These are phyloP conservation scores for Mionectes olivaceus DNA, from an alignment of 2,797 vertebrate genomes.

Conservation along the genomic window DNA sequence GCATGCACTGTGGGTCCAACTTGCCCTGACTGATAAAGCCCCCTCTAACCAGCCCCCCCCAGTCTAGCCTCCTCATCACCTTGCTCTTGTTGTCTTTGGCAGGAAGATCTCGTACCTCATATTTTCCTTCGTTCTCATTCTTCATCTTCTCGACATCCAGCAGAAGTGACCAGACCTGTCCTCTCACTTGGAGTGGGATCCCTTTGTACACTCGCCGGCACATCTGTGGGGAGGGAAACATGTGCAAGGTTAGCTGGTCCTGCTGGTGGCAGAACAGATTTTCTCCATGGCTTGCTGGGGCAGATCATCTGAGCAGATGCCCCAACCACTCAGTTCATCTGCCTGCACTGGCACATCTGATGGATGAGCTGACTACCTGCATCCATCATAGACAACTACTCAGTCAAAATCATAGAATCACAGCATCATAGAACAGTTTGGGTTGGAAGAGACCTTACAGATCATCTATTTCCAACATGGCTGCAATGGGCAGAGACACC, in stretches of 20 bases:
- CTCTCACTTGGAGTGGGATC: conserved; percentile 87
- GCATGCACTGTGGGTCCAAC: accelerated
- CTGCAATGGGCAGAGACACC: neutral
- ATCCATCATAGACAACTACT: neutral
- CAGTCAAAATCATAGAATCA: neutral
- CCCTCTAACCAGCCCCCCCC: neutral
- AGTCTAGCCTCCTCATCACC: neutral
- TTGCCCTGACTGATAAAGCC: neutral
- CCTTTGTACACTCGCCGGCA: conserved; percentile 88
- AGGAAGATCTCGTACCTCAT: conserved; percentile 80
- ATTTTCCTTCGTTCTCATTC: conserved; percentile 84
- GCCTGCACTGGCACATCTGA: accelerated
- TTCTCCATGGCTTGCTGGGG: neutral
- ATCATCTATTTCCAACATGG: neutral
- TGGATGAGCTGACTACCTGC: neutral
- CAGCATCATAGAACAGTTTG: neutral
- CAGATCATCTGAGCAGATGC: neutral
- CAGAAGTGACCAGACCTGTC: conserved; percentile 87
- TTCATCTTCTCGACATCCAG: conserved; percentile 87
- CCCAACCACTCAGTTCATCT: neutral
- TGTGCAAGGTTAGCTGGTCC: neutral
- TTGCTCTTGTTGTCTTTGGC: neutral
- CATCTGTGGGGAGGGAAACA: conserved; percentile 72
- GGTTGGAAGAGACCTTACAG: neutral
- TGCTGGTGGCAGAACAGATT: neutral